Percentiles rank a stretch among this genome's conserved stretches.
These are phyloP conservation scores for Yponomeuta cagnagella DNA, from an alignment of 2,888 invertebrate species.

Conservation along the genomic window DNA sequence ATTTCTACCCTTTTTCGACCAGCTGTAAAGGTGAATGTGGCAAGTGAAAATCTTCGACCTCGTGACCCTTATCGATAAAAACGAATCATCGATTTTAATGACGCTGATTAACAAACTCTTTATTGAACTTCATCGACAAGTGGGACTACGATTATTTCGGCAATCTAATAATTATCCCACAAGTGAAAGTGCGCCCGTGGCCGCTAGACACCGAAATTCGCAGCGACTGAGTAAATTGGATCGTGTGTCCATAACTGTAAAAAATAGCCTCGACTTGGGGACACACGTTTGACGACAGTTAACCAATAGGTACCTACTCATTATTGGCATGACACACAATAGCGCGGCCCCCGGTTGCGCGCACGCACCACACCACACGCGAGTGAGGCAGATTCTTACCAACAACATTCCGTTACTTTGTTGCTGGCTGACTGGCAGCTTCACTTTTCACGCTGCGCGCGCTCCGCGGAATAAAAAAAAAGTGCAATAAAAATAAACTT, in stretches of 20 bases:
- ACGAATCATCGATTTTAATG: neutral
- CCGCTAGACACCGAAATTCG: neutral
- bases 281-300: conserved; percentile 25
- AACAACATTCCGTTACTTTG: conserved; percentile 58
- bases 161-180: neutral
- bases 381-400: conserved; percentile 21
- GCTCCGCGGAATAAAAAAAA: conserved; percentile 25
- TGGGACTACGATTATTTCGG: neutral
- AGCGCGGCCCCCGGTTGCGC: conserved; percentile 4
- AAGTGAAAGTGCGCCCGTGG: neutral
- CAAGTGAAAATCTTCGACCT: neutral
- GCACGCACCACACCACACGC: conserved; percentile 13
- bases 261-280: conserved; percentile 17
- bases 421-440: conserved; percentile 30
- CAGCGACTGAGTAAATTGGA: neutral
- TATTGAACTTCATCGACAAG: neutral
- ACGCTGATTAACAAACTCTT: neutral
- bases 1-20: too few species aligned
- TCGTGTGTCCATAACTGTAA: conserved; percentile 43
- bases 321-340: conserved; percentile 45
- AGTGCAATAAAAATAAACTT: conserved; percentile 34
- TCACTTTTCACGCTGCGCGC: conserved; percentile 46
- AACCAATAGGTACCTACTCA: conserved; percentile 41
- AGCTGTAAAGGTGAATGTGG: neutral
- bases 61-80: neutral